phyloP scores from a whole-genome alignment of 2,113 vertebrate species.

The Anarhynchus alexandrinus region DNA sequence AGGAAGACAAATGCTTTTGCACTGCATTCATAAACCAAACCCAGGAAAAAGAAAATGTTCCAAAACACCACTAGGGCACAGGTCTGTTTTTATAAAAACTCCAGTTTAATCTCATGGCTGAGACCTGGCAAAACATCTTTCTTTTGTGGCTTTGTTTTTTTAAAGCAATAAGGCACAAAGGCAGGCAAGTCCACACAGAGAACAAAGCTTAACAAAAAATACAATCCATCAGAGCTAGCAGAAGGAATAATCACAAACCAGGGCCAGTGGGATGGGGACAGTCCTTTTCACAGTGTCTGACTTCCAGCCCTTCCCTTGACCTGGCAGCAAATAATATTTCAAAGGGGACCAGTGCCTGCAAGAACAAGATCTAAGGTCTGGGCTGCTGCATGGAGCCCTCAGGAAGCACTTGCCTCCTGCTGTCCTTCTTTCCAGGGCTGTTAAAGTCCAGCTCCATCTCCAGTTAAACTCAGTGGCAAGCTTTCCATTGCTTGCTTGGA shows the following conservation, averaged over 20 bases:
- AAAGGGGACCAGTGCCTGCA: not conserved
- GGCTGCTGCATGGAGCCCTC: not conserved
- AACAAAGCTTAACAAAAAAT: constrained; percentile 37
- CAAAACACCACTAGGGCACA: constrained; percentile 49
- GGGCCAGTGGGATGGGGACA: not conserved
- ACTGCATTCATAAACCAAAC: not conserved
- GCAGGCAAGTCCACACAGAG: constrained; percentile 23
- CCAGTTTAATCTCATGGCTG: constrained; percentile 72
- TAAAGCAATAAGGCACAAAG: constrained; percentile 32
- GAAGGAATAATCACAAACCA: constrained; percentile 4
- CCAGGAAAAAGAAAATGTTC: not conserved
- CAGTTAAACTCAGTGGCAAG: not conserved
- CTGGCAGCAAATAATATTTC: not conserved
- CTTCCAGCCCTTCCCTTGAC: not conserved
- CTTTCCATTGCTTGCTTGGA: not conserved
- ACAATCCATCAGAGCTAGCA: constrained; percentile 8
- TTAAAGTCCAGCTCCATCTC: not conserved
- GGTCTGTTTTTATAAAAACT: constrained; percentile 67
- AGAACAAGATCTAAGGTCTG: not conserved
- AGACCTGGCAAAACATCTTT: constrained; percentile 53
- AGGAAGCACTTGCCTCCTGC: not conserved
- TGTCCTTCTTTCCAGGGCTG: not conserved
- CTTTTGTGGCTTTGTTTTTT: not conserved
- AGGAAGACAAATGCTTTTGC: not conserved
- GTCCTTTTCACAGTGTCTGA: not conserved